Base-by-base conservation (phyloP, 2,797 vertebrate species). In the Jordanella pulchra region DNA sequence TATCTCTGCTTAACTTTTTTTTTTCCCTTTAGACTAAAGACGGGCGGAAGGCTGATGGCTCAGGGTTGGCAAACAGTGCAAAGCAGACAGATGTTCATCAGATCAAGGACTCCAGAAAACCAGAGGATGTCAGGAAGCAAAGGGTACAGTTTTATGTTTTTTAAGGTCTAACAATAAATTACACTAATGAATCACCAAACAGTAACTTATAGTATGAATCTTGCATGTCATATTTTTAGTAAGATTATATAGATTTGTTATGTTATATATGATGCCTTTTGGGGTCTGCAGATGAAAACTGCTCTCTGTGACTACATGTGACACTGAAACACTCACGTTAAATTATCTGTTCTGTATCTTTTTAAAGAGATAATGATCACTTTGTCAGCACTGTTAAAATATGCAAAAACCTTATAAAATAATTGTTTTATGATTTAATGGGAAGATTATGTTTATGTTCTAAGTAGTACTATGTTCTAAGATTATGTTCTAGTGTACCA, bases 81-180 rank as follows among this genome's bases (percentile, higher is more conserved):
- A 87, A 90, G 3, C 48, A 82, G 55, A 86, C 87, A 3, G 74
- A 79, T 73, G 64, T 80, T 67, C 84, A 80, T 45, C 87, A 79
- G 66, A 85, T 88, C 63, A 95, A 94, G 76, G 88, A 85, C 27
- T 84, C 87, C n/a, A 90, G 79, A 60, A 95, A 91, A 44, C 92
- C 91, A 64, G 95, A 96, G 67, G 95, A 95, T 71, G 85, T 93
- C 65, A 92, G 96, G 78, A 94, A 89, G 74, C 95, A 95, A 86
- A 93, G 95, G 93, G 96, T 96, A 85, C 92, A 3, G 44, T 39
- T 61, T 72, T 54, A 60, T 13, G 1, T 25, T 23, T 56, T 56
- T 6, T 2, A 50, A n/a, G 6, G 18, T 67, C 1, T 6, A 50
- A 7, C 3, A 17, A 13, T 9, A 14, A n/a, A 23, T n/a, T 3